phyloP scores from a whole-genome alignment of 2,113 vertebrate species.

The Lophochroa leadbeateri region DNA sequence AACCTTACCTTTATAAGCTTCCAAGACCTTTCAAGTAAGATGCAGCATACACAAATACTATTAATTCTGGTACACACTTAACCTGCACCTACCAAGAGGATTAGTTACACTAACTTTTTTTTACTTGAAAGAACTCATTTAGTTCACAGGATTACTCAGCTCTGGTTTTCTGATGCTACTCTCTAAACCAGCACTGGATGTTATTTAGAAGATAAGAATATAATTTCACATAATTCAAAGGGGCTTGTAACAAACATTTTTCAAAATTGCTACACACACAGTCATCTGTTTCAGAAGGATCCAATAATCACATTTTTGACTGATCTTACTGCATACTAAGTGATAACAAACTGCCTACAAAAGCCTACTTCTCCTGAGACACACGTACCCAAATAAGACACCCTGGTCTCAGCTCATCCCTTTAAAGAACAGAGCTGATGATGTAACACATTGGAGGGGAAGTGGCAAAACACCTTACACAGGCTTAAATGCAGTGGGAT shows the following conservation, averaged over 20 bases:
- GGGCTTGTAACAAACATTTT: not conserved
- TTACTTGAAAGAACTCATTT: not conserved
- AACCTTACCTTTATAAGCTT: not conserved
- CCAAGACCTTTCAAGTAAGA: not conserved
- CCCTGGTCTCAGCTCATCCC: not conserved
- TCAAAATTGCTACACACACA: not conserved
- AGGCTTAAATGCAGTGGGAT: not conserved
- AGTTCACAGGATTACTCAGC: not conserved
- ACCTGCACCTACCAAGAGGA: not conserved
- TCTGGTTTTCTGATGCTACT: not conserved
- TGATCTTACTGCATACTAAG: not conserved
- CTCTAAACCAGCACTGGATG: not conserved
- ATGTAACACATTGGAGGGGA: not conserved
- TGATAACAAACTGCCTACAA: not conserved
- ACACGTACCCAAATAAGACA: not conserved
- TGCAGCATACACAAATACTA: not conserved
- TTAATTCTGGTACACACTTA: not conserved
- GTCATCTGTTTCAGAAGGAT: not conserved
- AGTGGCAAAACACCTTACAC: not conserved
- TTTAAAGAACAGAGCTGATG: not conserved
- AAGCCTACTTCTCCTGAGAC: not conserved
- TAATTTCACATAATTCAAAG: not conserved
- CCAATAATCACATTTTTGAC: not conserved
- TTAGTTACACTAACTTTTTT: not conserved
- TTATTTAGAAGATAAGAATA: not conserved